These are phyloP conservation scores for Ephydatia muelleri DNA, from an alignment of 37 sponge, comb jelly and placozoan genomes.

Conservation along the genomic window DNA sequence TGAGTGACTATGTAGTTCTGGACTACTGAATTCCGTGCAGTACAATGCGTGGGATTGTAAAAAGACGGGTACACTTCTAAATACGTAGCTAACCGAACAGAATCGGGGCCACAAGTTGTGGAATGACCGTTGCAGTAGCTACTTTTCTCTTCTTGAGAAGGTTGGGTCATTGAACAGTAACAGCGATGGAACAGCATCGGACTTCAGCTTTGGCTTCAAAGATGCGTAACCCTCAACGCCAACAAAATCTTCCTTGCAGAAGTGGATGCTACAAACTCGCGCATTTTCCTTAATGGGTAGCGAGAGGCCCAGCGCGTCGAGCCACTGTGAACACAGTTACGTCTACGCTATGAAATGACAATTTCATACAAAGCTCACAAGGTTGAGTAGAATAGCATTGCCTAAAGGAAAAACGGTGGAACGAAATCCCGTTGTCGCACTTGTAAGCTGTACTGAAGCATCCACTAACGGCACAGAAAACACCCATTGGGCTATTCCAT, in stretches of 20 bases:
- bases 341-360: neutral
- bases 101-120: neutral
- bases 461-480: conserved; percentile 1
- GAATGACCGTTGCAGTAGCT: conserved; percentile 1
- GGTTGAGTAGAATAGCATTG: neutral
- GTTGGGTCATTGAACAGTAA: neutral
- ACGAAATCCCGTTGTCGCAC: neutral
- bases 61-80: neutral
- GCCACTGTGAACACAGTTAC: neutral
- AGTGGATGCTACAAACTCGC: conserved; percentile 8
- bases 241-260: neutral
- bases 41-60: neutral
- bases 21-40: neutral
- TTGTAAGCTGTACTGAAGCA: conserved; percentile 1
- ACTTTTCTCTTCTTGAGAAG: neutral
- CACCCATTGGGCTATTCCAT: too few species aligned
- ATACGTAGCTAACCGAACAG: neutral
- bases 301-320: too few species aligned
- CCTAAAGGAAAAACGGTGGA: neutral
- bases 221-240: neutral
- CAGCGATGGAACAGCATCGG: conserved; percentile 9
- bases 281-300: conserved; percentile 7
- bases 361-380: neutral
- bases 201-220: neutral
- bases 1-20: neutral